Evolutionary conservation across 2,888 invertebrate species (phyloP), one percentile per base, ranked within the genome.

Genomic region (Mythimna ferrago): DNA sequence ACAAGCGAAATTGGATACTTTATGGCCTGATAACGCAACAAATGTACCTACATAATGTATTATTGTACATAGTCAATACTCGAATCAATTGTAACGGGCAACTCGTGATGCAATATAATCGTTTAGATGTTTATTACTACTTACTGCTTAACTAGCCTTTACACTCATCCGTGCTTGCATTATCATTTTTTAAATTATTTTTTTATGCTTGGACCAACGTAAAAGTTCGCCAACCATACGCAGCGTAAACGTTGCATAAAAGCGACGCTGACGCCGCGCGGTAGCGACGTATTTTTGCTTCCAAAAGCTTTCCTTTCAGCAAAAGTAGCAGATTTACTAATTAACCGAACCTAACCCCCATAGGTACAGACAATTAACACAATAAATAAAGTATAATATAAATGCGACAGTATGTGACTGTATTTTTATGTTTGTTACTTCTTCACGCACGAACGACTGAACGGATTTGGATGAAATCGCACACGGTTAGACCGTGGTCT

Each of bases 71-170:
- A 35, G 58, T 70, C 56, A 63, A 71, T 87, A 86, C 85, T 62
- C 58, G 66, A 75, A 75, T 79, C 71, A 75, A 81, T 82, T 81
- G 82, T 82, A 76, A 65, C 61, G 10, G 53, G 51, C 63, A 67
- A 71, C 70, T 78, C 65, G 54, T 83, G 83, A 83, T 81, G 76
- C 79, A 83, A 83, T 83, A 38, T 60, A 81, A 83, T 81, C 73
- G 60, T 75, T 75, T 56, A 68, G 60, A 83, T 68, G 62, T 56
- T 76, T 74, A 70, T 70, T 78, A 48, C 66, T 66, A 32, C 35
- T 16, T 35, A 26, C 32, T 68, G 48, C 9, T 61, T 58, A 58
- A 81, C 75, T 61, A 71, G n/a, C 66, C 9, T 32, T 51, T 61
- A 44, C 63, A 38, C 64, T 58, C 54, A 51, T 60, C 19, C 16